Conservation (phyloP, 2,113 vertebrate genomes). For the Gallinago jamesoni region DNA sequence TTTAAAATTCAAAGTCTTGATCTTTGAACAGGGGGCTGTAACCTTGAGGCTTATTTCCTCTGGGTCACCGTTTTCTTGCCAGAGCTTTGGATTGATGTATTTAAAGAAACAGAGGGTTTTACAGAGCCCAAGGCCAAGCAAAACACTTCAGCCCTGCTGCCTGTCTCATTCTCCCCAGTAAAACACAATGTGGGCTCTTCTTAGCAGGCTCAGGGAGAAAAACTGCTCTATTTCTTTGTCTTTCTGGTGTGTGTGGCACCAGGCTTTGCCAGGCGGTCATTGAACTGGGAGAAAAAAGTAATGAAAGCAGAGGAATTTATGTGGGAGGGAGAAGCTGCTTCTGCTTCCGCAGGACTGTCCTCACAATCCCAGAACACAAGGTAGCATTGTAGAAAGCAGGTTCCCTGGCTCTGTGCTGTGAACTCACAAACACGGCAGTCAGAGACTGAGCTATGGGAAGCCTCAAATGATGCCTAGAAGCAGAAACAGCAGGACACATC, state of each 20-base stretch:
- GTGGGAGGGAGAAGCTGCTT: not conserved
- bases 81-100: not conserved
- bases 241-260: not conserved
- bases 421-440: not conserved
- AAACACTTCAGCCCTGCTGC: not conserved
- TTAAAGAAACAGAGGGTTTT: not conserved
- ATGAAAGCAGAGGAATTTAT: slow-evolving; percentile 18
- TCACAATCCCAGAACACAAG: not conserved
- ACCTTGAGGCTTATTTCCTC: not conserved
- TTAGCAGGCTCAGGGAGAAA: not conserved
- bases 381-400: not conserved
- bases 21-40: not conserved
- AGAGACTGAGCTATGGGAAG: not conserved
- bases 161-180: not conserved
- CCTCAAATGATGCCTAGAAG: not conserved
- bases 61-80: not conserved
- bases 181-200: not conserved
- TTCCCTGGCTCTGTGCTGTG: not conserved
- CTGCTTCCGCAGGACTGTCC: not conserved
- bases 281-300: not conserved
- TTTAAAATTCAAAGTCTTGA: not conserved
- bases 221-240: not conserved
- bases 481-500: not conserved
- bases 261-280: slow-evolving; percentile 26
- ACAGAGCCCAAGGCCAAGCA: not conserved